Base-by-base conservation (phyloP, 2,888 invertebrate species). In the Glomeris marginata region DNA sequence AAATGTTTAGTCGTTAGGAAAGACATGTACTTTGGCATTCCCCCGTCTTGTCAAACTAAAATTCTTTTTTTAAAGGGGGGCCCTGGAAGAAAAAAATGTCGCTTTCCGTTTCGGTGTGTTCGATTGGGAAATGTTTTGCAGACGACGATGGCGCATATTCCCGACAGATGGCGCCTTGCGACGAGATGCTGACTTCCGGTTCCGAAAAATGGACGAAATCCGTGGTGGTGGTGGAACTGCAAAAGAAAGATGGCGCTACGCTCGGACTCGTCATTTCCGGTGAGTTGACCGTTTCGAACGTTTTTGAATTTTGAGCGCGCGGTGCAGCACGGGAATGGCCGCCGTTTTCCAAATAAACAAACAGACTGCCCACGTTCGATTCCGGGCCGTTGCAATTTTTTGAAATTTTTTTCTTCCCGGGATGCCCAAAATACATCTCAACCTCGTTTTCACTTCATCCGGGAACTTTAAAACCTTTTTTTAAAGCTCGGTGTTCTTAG, bases 201-300 rank as follows among this genome's bases (percentile, higher is more conserved):
- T 28, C 8, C 38, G 18, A 11, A 45, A 44, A 21, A 50, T 21
- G 15, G 33, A 41, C 5, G 15, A 41, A 4, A 4, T 18, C 16
- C 18, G 20, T 46, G 20, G 47, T 54, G n/a, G 37, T 51, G 45
- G 56, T 57, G 13, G 57, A 57, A 49, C 44, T 57, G 1, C 47
- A 43, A 11, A 57, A 57, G 45, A 55, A 55, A 16, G 56, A 57
- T 45, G 51, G 56, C 16, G 47, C 49, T 15, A 57, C 57, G 34
- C 41, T 57, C 11, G 57, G 57, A 35, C 45, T 57, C 2, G 55
- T 56, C 18, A 53, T 57, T 38, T 52, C 56, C 34, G 57, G 57
- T 57, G 55, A 34, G 21, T 13, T 2, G 6, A 20, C 10, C 41
- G 43, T 2, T 16, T 33, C 15, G 22, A 33, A 42, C 28, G 16